phyloP scores from a whole-genome alignment of 2,888 invertebrate genomes.

The Cheilosia scutellata region DNA sequence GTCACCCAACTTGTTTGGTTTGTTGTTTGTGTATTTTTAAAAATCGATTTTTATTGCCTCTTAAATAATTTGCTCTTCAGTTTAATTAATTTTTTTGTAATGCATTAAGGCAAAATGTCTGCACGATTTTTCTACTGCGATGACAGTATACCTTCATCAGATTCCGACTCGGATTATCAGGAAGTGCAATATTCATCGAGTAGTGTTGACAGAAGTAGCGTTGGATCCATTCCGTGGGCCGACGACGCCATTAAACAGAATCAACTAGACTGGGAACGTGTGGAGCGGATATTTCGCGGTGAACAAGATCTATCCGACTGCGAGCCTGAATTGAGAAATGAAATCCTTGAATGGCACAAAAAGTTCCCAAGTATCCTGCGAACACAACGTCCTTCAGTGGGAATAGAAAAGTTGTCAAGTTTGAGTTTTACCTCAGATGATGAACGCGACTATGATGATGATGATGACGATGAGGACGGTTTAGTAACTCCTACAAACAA shows the following conservation, averaged over 20 bases:
- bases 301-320: slow-evolving; percentile 79
- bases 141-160: slow-evolving; percentile 75
- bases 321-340: slow-evolving; percentile 81
- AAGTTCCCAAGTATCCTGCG: slow-evolving; percentile 81
- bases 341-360: slow-evolving; percentile 83
- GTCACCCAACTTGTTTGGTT: slow-evolving; percentile 62
- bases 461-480: slow-evolving; percentile 73
- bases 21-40: slow-evolving; percentile 65
- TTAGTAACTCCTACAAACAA: slow-evolving; percentile 59
- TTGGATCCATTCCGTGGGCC: slow-evolving; percentile 84
- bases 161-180: slow-evolving; percentile 80
- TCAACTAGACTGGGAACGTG: slow-evolving; percentile 83
- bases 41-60: slow-evolving; percentile 66
- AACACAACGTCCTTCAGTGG: slow-evolving; percentile 49
- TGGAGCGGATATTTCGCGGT: slow-evolving; percentile 82
- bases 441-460: slow-evolving; percentile 79
- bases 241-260: slow-evolving; percentile 84
- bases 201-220: slow-evolving; percentile 82
- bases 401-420: slow-evolving; percentile 80
- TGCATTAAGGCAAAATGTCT: slow-evolving; percentile 66
- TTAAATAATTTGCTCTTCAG: slow-evolving; percentile 41
- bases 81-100: slow-evolving; percentile 40
- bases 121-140: slow-evolving; percentile 63
- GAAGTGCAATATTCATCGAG: slow-evolving; percentile 82
- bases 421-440: slow-evolving; percentile 80